Percentiles rank a stretch among this genome's conserved stretches.
phyloP scores from a whole-genome alignment of 2,797 vertebrate species.

The Amazonetta brasiliensis region DNA sequence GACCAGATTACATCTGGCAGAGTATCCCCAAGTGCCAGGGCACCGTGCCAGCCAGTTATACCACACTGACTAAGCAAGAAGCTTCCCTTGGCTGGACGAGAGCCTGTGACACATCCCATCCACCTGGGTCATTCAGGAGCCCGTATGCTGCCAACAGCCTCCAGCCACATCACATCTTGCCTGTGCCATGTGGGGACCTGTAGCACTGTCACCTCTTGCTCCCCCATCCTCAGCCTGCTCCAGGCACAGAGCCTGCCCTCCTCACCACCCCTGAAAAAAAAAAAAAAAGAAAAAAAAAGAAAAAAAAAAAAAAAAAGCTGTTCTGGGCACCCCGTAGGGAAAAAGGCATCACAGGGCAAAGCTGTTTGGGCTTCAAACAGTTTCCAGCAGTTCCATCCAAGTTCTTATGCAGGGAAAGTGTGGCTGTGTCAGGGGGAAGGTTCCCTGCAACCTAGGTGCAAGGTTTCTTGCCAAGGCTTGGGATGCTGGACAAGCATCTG shows the following conservation, averaged over 20 bases:
- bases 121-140: not conserved
- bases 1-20: not conserved
- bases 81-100: not conserved
- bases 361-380: not conserved
- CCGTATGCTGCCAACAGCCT: rapidly evolving
- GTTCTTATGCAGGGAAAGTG: not conserved
- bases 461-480: not conserved
- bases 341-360: not conserved
- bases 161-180: not conserved
- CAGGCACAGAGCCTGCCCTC: not conserved
- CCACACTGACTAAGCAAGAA: slow-evolving; percentile 5
- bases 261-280: not conserved
- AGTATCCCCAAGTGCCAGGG: not conserved
- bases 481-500: not conserved
- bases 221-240: not conserved
- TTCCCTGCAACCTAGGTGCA: not conserved
- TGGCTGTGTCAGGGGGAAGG: not conserved
- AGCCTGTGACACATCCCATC: not conserved
- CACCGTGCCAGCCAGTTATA: not conserved
- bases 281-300: not conserved
- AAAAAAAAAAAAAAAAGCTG: not conserved
- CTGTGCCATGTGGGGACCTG: not conserved
- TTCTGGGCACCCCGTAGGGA: not conserved
- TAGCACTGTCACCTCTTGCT: not conserved
- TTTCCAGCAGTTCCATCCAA: not conserved